Percentiles rank a stretch among this genome's conserved stretches.
phyloP scores from a whole-genome alignment of 2,888 invertebrate species.

The Cephonodes hylas region DNA sequence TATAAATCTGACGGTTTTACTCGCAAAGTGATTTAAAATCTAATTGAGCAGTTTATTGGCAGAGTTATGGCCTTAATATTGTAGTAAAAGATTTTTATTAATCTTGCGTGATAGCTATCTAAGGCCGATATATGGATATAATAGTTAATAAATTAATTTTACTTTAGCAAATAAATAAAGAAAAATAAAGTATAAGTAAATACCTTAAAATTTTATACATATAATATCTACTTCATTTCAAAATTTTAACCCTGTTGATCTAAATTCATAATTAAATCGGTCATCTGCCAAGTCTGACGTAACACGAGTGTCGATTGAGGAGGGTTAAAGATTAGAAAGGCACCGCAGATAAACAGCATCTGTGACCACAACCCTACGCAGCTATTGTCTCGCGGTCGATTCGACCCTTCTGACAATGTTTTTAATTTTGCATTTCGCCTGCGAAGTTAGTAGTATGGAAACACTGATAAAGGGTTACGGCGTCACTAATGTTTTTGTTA shows the following conservation, averaged over 20 bases:
- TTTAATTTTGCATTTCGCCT: conserved; percentile 42
- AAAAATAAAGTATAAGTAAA: no score
- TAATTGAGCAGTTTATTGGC: not conserved
- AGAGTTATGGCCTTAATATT: not conserved
- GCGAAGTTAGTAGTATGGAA: conserved; percentile 13
- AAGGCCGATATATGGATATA: no score
- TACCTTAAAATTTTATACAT: no score
- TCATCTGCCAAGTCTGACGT: conserved; percentile 22
- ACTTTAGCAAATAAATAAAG: no score
- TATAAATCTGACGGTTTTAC: conserved; percentile 18
- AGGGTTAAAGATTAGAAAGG: conserved; percentile 55
- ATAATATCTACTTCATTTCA: no score
- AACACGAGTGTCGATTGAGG: conserved; percentile 24
- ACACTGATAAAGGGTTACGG: conserved; percentile 6
- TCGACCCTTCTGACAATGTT: conserved; percentile 45
- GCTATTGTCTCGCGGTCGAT: conserved; percentile 46
- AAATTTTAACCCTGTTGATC: not conserved
- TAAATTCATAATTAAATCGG: not conserved
- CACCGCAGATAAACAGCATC: conserved; percentile 69
- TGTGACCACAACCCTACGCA: conserved; percentile 59
- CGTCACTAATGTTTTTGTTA: conserved; percentile 6
- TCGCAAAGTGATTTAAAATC: not conserved
- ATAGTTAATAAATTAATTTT: no score
- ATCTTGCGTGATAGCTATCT: no score
- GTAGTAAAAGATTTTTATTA: no score